Evolutionary conservation across 1,140 invertebrate genomes (phyloP), one percentile per base, ranked within the genome.

Genomic region (Akabosia matsudoensis): DNA sequence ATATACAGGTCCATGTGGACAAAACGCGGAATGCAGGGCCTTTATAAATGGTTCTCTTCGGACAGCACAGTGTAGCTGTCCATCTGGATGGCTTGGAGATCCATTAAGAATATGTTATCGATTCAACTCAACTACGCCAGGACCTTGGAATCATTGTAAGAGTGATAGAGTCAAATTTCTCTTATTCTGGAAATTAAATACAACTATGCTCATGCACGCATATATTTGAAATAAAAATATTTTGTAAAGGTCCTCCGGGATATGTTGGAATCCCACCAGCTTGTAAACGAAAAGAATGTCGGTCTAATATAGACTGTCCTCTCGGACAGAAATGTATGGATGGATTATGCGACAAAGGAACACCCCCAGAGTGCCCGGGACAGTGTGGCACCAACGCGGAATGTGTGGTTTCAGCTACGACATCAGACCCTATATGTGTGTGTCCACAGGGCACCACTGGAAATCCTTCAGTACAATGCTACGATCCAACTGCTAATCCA

Each of bases 21-120:
- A 90, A 16, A 89, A 89, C 78, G 90, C 91, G 22, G 83, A 88
- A 51, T 93, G 92, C 81, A 87, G 88, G 83, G 90, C 91, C 0
- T 88, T 91, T 2, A 93, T 93, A 83, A 92, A 94, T 82, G 88
- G 91, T 70, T 91, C 91, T 61, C 90, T 89, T 83, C 91, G 92
- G 81, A 88, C 89, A 72, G 90, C 92, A 1, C 88, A 92, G 10
- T 95, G 93, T 82, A 90, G 89, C 1, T 94, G 93, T 84, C 89
- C 88, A 3, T 84, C 87, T 34, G 89, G 89, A 30, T 87, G 84
- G 33, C 86, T 87, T 4, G 92, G 92, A 18, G 92, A 94, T 88
- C 92, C 91, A 10, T 14, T 45, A 22, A 51, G 45, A 72, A 72
- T 1, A 13, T 72, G 70, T 37, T 37, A 72, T 22, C 10, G 10